phyloP scores from a whole-genome alignment of 2,888 invertebrate genomes.

The Hipparchia sbordonii region DNA sequence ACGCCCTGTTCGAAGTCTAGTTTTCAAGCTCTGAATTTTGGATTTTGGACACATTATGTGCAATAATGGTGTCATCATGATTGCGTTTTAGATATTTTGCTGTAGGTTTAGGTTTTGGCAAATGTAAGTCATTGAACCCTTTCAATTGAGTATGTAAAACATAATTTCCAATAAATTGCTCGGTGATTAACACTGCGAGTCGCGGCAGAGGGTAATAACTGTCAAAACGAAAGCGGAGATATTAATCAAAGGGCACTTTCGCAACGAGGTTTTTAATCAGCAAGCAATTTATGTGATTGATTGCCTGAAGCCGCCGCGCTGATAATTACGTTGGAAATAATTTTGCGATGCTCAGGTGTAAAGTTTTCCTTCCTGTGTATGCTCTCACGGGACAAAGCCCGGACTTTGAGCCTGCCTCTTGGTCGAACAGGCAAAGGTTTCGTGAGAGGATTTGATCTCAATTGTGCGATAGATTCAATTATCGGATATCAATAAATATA shows the following conservation, averaged over 20 bases:
- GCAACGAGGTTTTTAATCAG: conserved; percentile 39
- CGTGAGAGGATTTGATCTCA: too few relatives aligned
- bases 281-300: conserved; percentile 42
- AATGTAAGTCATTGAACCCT: neutral
- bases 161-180: conserved; percentile 10
- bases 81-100: too few relatives aligned
- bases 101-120: too few relatives aligned
- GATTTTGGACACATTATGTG: too few relatives aligned
- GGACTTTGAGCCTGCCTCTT: too few relatives aligned
- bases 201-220: conserved; percentile 11
- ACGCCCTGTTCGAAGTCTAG: too few relatives aligned
- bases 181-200: conserved; percentile 6
- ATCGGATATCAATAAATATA: too few relatives aligned
- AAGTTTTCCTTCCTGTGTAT: neutral
- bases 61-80: too few relatives aligned
- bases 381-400: neutral
- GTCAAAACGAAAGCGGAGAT: conserved; percentile 23
- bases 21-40: too few relatives aligned
- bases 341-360: conserved; percentile 11
- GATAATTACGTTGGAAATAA: conserved; percentile 32
- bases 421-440: too few relatives aligned
- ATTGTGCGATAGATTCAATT: too few relatives aligned
- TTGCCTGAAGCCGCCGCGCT: conserved; percentile 23
- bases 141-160: neutral
- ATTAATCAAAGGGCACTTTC: conserved; percentile 31